Percentiles rank a stretch among this genome's conserved stretches.
Evolutionary conservation across 2,113 vertebrate species (phyloP).

Genomic region (Megaceryle torquata): DNA sequence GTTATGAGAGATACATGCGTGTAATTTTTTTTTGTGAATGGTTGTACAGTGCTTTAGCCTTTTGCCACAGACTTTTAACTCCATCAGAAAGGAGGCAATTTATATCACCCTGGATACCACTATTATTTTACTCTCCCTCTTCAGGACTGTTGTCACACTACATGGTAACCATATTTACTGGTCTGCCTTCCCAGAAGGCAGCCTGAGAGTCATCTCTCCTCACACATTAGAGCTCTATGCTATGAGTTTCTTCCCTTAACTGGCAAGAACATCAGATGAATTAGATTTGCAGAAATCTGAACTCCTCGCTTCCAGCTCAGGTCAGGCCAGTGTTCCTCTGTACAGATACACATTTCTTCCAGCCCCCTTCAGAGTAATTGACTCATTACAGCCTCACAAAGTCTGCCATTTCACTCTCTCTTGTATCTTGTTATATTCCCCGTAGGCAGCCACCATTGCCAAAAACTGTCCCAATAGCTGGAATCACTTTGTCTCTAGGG

Average conservation of each 20-base stretch:
- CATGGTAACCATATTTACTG: slow-evolving; percentile 17
- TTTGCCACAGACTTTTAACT: neutral
- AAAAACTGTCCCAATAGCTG: neutral
- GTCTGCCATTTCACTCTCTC: neutral
- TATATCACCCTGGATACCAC: neutral
- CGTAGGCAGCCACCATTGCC: neutral
- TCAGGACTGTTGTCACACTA: slow-evolving; percentile 15
- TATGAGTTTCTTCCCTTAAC: slow-evolving; percentile 16
- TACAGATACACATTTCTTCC: slow-evolving; percentile 41
- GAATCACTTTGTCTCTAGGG: neutral
- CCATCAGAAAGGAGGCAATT: neutral
- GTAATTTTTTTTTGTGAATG: neutral
- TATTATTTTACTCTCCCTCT: slow-evolving; percentile 2
- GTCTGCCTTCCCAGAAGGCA: slow-evolving; percentile 13
- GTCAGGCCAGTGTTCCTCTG: neutral
- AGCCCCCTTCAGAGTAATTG: neutral
- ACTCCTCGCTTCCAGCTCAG: neutral
- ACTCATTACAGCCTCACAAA: neutral
- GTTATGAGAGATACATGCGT: neutral
- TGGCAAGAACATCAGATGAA: slow-evolving; percentile 58
- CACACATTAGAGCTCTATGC: slow-evolving; percentile 33
- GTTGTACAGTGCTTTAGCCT: neutral
- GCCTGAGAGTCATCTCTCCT: slow-evolving; percentile 33
- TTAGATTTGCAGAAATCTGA: slow-evolving; percentile 46
- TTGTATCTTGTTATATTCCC: neutral